Conservation (phyloP, 2,888 invertebrate species). For the Pyrrhosoma nymphula region DNA sequence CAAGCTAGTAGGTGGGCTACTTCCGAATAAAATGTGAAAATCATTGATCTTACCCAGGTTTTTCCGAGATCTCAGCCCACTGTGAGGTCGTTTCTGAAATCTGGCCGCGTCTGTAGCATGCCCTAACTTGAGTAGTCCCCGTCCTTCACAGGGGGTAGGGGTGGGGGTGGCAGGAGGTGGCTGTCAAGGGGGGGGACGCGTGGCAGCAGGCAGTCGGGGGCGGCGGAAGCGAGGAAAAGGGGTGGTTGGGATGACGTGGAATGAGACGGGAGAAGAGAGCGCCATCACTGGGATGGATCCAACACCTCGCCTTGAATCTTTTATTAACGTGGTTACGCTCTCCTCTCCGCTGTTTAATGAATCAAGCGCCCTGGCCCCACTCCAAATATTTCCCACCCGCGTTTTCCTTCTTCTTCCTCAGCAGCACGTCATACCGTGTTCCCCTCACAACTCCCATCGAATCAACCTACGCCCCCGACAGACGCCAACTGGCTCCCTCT, state of each 20-base stretch:
- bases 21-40: no score
- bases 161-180: not conserved
- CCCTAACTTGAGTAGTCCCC: not conserved
- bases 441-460: no score
- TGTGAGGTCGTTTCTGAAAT: not conserved
- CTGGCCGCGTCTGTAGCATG: not conserved
- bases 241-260: no score
- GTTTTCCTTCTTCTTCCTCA: not conserved
- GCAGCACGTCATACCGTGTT: no score
- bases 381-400: not conserved
- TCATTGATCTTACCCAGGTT: no score
- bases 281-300: not conserved
- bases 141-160: not conserved
- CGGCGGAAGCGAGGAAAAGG: not conserved
- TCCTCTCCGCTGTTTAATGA: not conserved
- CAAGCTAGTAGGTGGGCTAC: no score
- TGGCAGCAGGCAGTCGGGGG: not conserved
- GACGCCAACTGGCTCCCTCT: no score
- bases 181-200: not conserved
- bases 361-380: not conserved
- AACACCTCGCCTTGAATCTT: not conserved
- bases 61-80: no score
- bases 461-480: no score
- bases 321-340: constrained; percentile 23
- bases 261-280: not conserved